These are phyloP conservation scores for Aspidiotus rigidus DNA, from an alignment of 2,888 invertebrate genomes.

Conservation along the genomic window DNA sequence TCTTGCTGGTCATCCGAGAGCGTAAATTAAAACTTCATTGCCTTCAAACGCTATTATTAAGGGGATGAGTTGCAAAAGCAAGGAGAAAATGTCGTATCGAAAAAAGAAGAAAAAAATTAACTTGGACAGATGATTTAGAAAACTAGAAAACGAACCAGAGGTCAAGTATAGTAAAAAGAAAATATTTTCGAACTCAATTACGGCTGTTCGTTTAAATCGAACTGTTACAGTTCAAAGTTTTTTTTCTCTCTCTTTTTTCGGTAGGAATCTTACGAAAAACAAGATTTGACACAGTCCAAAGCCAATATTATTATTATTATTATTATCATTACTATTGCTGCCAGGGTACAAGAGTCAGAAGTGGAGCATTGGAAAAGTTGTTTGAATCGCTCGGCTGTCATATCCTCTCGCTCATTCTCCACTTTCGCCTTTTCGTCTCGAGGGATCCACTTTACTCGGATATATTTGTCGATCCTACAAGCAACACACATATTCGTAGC, in stretches of 20 bases:
- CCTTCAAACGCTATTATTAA: not conserved
- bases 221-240: slow-evolving; percentile 25
- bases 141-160: not conserved
- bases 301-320: slow-evolving; percentile 32
- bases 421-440: slow-evolving; percentile 18
- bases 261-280: slow-evolving; percentile 24
- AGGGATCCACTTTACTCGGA: slow-evolving; percentile 29
- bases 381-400: slow-evolving; percentile 31
- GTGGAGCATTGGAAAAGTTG: slow-evolving; percentile 20
- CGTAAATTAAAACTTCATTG: no score
- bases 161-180: not conserved
- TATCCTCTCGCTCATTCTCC: slow-evolving; percentile 28
- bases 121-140: not conserved
- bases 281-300: slow-evolving; percentile 33
- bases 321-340: not conserved
- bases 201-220: slow-evolving; percentile 29
- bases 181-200: slow-evolving; percentile 30
- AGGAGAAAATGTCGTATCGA: not conserved
- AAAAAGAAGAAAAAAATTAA: not conserved
- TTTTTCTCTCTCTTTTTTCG: slow-evolving; percentile 4
- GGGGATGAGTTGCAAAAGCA: not conserved
- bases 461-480: slow-evolving; percentile 17
- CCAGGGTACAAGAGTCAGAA: not conserved
- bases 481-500: slow-evolving; percentile 15
- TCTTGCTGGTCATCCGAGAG: no score